Percentiles rank a stretch among this genome's conserved stretches.
These are phyloP conservation scores for Echeneis naucrates DNA, from an alignment of 2,797 vertebrate species.

Conservation along the genomic window DNA sequence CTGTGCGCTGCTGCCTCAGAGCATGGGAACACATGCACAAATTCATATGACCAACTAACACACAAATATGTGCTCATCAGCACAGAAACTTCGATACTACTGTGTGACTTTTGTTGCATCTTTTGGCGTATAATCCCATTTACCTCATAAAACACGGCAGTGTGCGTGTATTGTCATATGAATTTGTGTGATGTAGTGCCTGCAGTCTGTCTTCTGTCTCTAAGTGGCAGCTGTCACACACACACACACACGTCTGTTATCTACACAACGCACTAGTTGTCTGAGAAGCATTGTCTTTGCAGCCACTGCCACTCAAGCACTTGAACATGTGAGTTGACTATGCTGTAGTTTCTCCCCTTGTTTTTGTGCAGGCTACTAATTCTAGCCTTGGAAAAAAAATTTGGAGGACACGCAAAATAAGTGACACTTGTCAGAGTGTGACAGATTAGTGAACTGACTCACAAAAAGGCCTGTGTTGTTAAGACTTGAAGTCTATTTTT, in stretches of 20 bases:
- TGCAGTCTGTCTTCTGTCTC: conserved; percentile 58
- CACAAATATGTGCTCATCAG: not conserved
- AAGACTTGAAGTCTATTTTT: conserved; percentile 25
- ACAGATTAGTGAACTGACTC: conserved; percentile 30
- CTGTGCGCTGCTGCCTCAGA: conserved; percentile 27
- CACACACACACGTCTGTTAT: conserved; percentile 35
- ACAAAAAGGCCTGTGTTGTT: not conserved
- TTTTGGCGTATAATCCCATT: conserved; percentile 50
- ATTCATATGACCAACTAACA: conserved; percentile 12
- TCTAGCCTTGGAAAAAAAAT: conserved; percentile 6
- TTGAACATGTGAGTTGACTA: conserved; percentile 30
- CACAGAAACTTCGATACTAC: conserved; percentile 2
- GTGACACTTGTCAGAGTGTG: conserved; percentile 15
- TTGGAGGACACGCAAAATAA: conserved; percentile 2
- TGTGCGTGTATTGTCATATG: conserved; percentile 31
- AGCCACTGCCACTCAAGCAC: conserved; percentile 38
- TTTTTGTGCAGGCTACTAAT: conserved; percentile 29
- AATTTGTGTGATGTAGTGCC: conserved; percentile 59
- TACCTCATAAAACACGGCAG: conserved; percentile 42
- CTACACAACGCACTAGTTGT: conserved; percentile 43
- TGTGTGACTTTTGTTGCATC: conserved; percentile 40
- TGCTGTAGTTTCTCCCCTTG: conserved; percentile 20
- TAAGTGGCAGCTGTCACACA: conserved; percentile 63
- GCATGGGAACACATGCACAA: conserved; percentile 14
- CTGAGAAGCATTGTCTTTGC: conserved; percentile 63